Evolutionary conservation across 2,888 invertebrate species (phyloP).

Genomic region (Anticlea derivata): DNA sequence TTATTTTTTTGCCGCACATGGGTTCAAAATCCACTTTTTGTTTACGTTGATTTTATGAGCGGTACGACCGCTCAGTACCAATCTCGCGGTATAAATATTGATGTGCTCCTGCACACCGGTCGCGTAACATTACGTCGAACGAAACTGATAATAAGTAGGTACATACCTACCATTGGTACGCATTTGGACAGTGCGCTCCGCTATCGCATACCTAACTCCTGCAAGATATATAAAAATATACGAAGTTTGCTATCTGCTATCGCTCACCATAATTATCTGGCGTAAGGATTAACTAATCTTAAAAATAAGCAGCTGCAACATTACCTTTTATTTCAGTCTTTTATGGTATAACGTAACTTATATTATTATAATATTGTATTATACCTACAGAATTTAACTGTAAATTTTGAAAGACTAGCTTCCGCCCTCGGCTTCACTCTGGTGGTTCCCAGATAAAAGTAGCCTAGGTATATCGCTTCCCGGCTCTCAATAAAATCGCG

Average conservation of each 20-base stretch:
- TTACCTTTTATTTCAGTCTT: too few relatives aligned
- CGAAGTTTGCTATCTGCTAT: not conserved
- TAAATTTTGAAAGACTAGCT: too few relatives aligned
- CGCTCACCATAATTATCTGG: not conserved
- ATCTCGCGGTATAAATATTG: conserved; percentile 48
- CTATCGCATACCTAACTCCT: conserved; percentile 6
- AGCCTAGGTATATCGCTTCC: too few relatives aligned
- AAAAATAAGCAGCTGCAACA: not conserved
- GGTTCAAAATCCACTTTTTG: conserved; percentile 15
- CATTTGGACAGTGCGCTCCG: conserved; percentile 12
- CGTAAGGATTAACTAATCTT: not conserved
- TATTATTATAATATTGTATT: too few relatives aligned
- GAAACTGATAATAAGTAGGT: conserved; percentile 33
- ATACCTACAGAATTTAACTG: too few relatives aligned
- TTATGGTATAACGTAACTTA: too few relatives aligned
- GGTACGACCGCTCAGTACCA: conserved; percentile 46
- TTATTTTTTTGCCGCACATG: not conserved
- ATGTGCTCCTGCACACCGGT: conserved; percentile 35
- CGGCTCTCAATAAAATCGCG: too few relatives aligned
- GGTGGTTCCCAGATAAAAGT: too few relatives aligned
- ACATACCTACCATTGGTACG: conserved; percentile 25
- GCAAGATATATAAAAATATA: conserved; percentile 4
- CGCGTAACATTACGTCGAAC: conserved; percentile 15
- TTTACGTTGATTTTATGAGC: conserved; percentile 16
- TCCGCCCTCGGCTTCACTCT: too few relatives aligned